A percentile compares a stretch with the other conserved stretches of the same genome.
phyloP scores from a whole-genome alignment of 2,797 vertebrate species.

The Acanthopagrus latus region DNA sequence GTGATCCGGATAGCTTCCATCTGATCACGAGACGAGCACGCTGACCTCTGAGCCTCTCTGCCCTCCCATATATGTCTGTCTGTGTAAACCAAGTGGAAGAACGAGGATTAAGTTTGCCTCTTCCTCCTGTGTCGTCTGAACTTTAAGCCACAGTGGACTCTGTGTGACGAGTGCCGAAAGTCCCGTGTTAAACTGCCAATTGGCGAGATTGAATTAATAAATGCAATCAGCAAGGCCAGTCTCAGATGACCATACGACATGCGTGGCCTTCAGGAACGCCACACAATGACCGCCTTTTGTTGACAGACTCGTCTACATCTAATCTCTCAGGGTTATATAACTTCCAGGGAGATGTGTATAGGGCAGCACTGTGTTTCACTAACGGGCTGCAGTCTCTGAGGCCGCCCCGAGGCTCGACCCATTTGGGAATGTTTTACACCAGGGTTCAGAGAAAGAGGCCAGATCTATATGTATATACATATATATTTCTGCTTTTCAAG shows the following conservation, averaged over 20 bases:
- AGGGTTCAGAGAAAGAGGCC: background rate
- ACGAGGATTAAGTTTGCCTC: conserved; percentile 26
- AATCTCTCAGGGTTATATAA: conserved; percentile 43
- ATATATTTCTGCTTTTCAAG: background rate
- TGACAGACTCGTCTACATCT: conserved; percentile 24
- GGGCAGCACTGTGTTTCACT: conserved; percentile 27
- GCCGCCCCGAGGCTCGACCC: conserved; percentile 10
- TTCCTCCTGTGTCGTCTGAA: conserved; percentile 29
- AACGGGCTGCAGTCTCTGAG: conserved; percentile 20
- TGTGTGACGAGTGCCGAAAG: conserved; percentile 13
- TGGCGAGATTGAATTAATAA: conserved; percentile 2
- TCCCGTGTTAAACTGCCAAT: background rate
- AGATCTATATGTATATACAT: background rate
- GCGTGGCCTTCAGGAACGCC: conserved; percentile 28
- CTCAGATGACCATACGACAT: background rate
- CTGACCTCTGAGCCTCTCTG: conserved; percentile 1
- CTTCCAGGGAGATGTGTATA: conserved; percentile 27
- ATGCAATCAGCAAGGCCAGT: background rate
- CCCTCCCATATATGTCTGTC: conserved; percentile 44
- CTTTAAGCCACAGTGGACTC: conserved; percentile 7
- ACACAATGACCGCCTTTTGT: conserved; percentile 14
- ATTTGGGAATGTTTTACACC: conserved; percentile 25
- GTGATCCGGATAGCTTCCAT: conserved; percentile 7
- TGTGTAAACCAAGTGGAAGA: conserved; percentile 43
- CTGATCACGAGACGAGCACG: conserved; percentile 31